phyloP scores from a whole-genome alignment of 2,113 vertebrate species.

The Raja brachyura region DNA sequence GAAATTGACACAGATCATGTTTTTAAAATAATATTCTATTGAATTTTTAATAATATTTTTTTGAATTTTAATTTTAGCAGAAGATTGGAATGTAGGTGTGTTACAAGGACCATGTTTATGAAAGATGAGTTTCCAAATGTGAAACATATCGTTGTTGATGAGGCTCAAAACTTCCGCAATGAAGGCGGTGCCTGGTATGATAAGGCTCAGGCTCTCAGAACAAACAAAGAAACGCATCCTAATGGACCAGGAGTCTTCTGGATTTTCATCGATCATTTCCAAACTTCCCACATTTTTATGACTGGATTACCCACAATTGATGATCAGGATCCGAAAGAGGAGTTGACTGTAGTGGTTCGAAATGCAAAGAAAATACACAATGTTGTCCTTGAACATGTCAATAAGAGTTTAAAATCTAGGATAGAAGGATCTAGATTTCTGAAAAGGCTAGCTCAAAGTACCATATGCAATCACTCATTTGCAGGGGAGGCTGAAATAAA shows the following conservation, averaged over 20 bases:
- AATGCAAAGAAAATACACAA: conserved; percentile 46
- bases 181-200: conserved; percentile 43
- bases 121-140: rapidly evolving
- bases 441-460: conserved; percentile 32
- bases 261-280: conserved; percentile 59
- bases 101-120: conserved; percentile 46
- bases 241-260: conserved; percentile 49
- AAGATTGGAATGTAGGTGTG: conserved; percentile 41
- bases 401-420: not conserved
- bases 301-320: conserved; percentile 47
- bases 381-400: not conserved
- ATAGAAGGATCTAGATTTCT: conserved; percentile 35
- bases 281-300: conserved; percentile 34
- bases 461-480: conserved; percentile 38
- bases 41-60: too few species aligned
- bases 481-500: conserved; percentile 38
- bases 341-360: conserved; percentile 45
- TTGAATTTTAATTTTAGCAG: conserved; percentile 42
- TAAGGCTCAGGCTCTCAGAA: conserved; percentile 41
- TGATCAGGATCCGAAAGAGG: conserved; percentile 45
- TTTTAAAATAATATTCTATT: not conserved
- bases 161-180: conserved; percentile 52
- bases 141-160: conserved; percentile 53
- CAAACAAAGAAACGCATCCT: not conserved
- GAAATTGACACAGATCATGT: not conserved